Evolutionary conservation across 2,113 vertebrate species (phyloP).

Genomic region (Etheostoma spectabile): DNA sequence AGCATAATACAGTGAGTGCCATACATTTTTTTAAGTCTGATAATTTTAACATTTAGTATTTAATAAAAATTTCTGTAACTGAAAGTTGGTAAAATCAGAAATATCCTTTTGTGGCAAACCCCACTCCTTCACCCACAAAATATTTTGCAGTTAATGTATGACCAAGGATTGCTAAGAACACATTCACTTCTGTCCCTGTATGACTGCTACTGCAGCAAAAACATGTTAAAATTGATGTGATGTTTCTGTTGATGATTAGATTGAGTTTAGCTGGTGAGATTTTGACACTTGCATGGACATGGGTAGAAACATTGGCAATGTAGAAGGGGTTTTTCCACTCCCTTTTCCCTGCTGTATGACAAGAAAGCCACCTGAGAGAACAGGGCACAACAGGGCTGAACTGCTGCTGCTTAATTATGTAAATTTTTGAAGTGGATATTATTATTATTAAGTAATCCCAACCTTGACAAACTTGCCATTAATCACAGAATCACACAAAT

Average conservation of each 20-base stretch:
- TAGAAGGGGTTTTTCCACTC: conserved; percentile 3
- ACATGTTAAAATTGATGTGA: conserved; percentile 8
- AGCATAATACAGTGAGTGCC: neutral
- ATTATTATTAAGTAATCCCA: neutral
- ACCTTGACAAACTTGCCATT: neutral
- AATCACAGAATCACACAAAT: conserved; percentile 1
- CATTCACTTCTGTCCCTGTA: conserved; percentile 68
- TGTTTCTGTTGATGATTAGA: conserved; percentile 36
- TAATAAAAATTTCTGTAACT: conserved; percentile 5
- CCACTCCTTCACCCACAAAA: neutral
- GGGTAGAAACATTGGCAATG: conserved; percentile 17
- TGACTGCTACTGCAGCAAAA: conserved; percentile 43
- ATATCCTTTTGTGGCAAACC: too few species aligned
- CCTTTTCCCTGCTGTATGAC: conserved; percentile 40
- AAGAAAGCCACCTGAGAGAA: conserved; percentile 62
- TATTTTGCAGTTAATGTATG: conserved; percentile 6
- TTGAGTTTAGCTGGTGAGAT: conserved; percentile 46
- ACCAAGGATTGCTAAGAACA: conserved; percentile 49
- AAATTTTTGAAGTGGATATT: neutral
- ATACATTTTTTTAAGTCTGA: neutral
- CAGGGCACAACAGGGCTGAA: conserved; percentile 29
- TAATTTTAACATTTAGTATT: neutral
- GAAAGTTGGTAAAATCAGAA: conserved; percentile 1
- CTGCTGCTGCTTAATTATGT: neutral
- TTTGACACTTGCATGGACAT: conserved; percentile 23